These are phyloP conservation scores for Todus mexicanus DNA, from an alignment of 2,797 vertebrate genomes.

Conservation along the genomic window DNA sequence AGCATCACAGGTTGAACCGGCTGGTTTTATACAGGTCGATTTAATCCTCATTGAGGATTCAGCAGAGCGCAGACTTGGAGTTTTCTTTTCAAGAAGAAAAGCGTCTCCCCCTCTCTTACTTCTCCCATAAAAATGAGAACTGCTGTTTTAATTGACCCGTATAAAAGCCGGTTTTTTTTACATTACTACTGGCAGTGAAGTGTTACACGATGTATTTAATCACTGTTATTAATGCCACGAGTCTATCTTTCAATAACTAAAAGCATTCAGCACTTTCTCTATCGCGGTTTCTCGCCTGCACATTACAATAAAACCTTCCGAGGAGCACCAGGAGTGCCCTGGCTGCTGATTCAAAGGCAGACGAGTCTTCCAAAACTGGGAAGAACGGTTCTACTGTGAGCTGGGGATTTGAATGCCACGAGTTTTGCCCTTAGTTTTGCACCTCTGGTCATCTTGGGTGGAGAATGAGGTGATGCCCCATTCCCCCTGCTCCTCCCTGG, in stretches of 20 bases:
- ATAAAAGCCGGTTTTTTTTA: background rate
- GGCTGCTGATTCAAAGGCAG: background rate
- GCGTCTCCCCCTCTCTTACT: background rate
- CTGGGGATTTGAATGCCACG: background rate
- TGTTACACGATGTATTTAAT: background rate
- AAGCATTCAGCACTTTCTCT: background rate
- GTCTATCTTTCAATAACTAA: background rate
- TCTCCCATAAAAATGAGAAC: background rate
- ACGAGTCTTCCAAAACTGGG: background rate
- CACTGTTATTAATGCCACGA: background rate
- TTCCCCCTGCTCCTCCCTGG: background rate
- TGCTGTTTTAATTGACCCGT: background rate
- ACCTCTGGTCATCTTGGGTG: background rate
- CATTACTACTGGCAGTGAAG: fast-evolving
- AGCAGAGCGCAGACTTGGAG: background rate
- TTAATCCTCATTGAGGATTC: background rate
- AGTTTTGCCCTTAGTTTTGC: background rate
- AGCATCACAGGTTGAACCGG: fast-evolving
- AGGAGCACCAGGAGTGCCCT: background rate
- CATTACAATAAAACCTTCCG: background rate
- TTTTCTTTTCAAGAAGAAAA: background rate
- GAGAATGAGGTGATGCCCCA: background rate
- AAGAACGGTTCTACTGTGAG: background rate
- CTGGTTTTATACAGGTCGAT: background rate
- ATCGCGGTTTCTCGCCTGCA: background rate